Evolutionary conservation across 2,888 invertebrate species (phyloP), one percentile per base, ranked within the genome.

Genomic region (Dascillus cervinus): DNA sequence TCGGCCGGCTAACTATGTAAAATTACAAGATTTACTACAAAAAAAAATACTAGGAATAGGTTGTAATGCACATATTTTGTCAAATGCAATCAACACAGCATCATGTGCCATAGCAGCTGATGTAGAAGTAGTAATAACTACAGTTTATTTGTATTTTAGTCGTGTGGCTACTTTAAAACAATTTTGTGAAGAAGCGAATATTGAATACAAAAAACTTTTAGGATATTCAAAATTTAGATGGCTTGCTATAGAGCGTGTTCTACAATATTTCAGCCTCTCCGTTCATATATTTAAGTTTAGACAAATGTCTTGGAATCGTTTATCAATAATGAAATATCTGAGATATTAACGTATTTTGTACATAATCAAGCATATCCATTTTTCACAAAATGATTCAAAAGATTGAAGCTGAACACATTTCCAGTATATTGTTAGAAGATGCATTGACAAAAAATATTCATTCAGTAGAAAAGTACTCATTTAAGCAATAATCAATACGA

Each of bases 241-340:
- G 42, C 39, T 50, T 29, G 44, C 50, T 8, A 15, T 50, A 41
- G 37, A 46, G 24, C 36, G 44, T 22, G 41, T 48, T 44, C 31
- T 49, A 22, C 34, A 45, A 32, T 50, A 40, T 49, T 33, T 47
- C 41, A 49, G n/a, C 44, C 43, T 24, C 41, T 49, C 11, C 37
- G 37, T 31, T 49, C 46, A 36, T 46, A 50, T 44, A 47, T 52
- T 43, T 40, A 49, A 45, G 44, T 26, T 24, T 46, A 17, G 46
- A 47, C 28, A 50, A 49, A 43, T 47, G 43, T 43, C 49, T 51
- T 25, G 46, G 33, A 37, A 46, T 34, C 43, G 43, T n/a, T n/a
- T n/a, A n/a, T n/a, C n/a, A n/a, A n/a, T n/a, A n/a, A n/a, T n/a
- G n/a, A n/a, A n/a, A n/a, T 23, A 30, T 43, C 21, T 42, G 43